Evolutionary conservation across 2,797 vertebrate genomes (phyloP).

Genomic region (Thripadectes ignobilis): DNA sequence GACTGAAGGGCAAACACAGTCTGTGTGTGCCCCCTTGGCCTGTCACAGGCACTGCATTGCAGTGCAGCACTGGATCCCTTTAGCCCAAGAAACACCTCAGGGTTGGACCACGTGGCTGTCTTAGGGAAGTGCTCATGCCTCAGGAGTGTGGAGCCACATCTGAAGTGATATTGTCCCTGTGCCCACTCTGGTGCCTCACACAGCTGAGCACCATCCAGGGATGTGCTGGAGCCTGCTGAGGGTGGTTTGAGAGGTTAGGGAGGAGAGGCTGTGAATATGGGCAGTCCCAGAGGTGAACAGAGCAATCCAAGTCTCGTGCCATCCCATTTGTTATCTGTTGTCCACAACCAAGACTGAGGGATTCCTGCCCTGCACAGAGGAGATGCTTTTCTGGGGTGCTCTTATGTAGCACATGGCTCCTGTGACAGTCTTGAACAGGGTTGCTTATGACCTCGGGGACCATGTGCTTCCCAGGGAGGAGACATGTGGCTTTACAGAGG

Average conservation of each 20-base stretch:
- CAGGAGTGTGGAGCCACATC: not conserved
- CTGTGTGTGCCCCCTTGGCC: fast-evolving
- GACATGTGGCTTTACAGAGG: not conserved
- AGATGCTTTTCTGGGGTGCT: not conserved
- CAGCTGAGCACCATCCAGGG: not conserved
- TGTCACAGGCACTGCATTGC: not conserved
- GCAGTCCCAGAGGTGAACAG: not conserved
- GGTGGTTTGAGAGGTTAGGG: not conserved
- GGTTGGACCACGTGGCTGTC: not conserved
- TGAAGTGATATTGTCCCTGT: not conserved
- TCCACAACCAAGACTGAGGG: not conserved
- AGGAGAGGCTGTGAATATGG: fast-evolving
- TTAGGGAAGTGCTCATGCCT: not conserved
- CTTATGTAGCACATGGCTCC: not conserved
- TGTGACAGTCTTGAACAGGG: fast-evolving
- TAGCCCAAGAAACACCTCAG: not conserved
- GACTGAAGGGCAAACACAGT: not conserved
- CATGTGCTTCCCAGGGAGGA: not conserved
- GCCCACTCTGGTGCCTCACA: not conserved
- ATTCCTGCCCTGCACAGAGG: not conserved
- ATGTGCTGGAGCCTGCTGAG: not conserved
- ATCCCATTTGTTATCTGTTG: not conserved
- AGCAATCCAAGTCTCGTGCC: not conserved
- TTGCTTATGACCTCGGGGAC: not conserved
- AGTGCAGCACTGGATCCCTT: not conserved